Conservation (phyloP, 2,113 vertebrate genomes). For the Crotalus helleri region DNA sequence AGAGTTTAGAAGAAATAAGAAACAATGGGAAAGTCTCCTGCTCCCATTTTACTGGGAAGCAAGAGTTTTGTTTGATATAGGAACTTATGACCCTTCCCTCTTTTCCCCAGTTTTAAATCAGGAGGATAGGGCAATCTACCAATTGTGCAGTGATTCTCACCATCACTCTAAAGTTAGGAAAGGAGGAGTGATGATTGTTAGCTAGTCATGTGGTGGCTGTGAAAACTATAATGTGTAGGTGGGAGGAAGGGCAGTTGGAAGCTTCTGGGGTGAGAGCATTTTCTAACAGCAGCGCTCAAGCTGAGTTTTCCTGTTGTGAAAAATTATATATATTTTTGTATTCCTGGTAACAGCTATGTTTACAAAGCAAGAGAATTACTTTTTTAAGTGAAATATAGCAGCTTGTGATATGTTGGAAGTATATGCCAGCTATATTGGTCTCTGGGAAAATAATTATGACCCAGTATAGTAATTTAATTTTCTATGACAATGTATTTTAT, state of each 20-base stretch:
- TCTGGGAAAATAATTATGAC: background rate
- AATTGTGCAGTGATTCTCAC: background rate
- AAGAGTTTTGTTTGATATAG: background rate
- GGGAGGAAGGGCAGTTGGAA: background rate
- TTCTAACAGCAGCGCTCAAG: background rate
- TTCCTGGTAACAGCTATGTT: background rate
- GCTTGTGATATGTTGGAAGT: background rate
- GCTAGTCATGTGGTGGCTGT: background rate
- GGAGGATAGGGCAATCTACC: background rate
- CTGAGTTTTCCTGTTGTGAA: background rate
- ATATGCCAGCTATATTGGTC: background rate
- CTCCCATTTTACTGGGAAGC: background rate
- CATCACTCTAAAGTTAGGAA: background rate
- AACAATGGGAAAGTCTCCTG: background rate
- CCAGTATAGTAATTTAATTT: background rate
- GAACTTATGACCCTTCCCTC: too few relatives aligned
- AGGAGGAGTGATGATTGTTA: background rate
- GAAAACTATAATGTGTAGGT: background rate
- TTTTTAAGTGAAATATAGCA: background rate
- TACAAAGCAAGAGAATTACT: background rate
- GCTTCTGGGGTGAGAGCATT: background rate
- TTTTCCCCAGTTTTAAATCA: background rate
- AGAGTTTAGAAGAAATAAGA: background rate
- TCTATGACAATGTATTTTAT: conserved; percentile 8
- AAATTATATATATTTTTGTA: background rate